Conservation (phyloP, 2,797 vertebrate genomes). For the Acrossocheilus wenchowensis region DNA sequence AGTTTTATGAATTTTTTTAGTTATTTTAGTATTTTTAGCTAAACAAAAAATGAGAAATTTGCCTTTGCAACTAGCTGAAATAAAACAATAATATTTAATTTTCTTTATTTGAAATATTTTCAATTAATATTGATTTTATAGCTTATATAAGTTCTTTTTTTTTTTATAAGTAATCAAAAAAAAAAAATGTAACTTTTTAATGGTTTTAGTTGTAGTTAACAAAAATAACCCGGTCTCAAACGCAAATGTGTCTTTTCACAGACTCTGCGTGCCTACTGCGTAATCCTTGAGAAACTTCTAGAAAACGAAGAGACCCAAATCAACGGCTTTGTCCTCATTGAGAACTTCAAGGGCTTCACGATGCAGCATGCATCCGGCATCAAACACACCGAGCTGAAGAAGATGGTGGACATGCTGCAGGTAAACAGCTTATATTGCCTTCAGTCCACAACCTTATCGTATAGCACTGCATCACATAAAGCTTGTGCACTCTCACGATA, state of each 20-base stretch:
- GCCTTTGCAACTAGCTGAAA: not conserved
- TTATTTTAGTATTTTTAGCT: not conserved
- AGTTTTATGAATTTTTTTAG: not conserved
- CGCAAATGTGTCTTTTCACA: constrained; percentile 66
- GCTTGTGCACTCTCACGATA: constrained; percentile 7
- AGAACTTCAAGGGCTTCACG: constrained; percentile 97
- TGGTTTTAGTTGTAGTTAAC: not conserved
- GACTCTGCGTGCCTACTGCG: constrained; percentile 94
- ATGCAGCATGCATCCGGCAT: constrained; percentile 96
- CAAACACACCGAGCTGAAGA: constrained; percentile 92
- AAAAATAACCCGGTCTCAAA: not conserved
- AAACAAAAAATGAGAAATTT: not conserved
- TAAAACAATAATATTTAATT: no score
- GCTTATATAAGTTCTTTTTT: no score
- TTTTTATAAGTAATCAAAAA: no score
- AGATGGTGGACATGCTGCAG: constrained; percentile 99
- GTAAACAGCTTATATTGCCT: constrained; percentile 70
- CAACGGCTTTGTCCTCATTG: constrained; percentile 95
- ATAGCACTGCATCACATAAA: not conserved
- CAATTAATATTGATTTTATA: no score
- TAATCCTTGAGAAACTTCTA: constrained; percentile 94
- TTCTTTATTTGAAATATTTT: no score
- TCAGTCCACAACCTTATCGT: not conserved
- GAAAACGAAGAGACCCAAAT: constrained; percentile 98
- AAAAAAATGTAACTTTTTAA: not conserved